Evolutionary conservation across 2,797 vertebrate genomes (phyloP), one percentile per base, ranked within the genome.

Genomic region (Pristis pectinata): DNA sequence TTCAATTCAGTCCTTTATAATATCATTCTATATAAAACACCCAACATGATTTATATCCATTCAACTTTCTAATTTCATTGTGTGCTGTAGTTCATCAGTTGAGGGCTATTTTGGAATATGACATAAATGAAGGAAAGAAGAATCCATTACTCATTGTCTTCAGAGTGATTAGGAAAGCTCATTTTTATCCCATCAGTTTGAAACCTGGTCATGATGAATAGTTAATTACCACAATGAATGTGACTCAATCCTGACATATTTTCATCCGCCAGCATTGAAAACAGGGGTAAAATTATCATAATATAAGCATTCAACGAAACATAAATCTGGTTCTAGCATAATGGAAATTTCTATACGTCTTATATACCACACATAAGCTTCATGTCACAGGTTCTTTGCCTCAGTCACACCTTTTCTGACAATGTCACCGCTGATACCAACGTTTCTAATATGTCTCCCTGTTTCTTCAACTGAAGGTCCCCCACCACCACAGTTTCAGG

Each of bases 41-140:
- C 44, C 70, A 34, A 94, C 27, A 76, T 76, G 92, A 94, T 94
- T 94, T 74, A 94, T 94, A 76, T 8, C 24, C 49, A 76, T n/a
- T 44, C 49, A 94, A 53, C 92, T 56, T 76, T 76, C 49, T 34
- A 76, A 76, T 76, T 94, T 76, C 13, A 10, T 76, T 74, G 64
- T 41, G 44, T 76, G 70, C 22, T 56, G 27, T 94, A 76, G 92
- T 94, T 94, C 92, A 76, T 94, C 92, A 74, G 41, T 76, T 94
- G 92, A 94, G 72, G 27, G 70, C 92, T 53, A 76, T 94, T 94
- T 94, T 94, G 30, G 92, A 76, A 94, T 56, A 49, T 74, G 92
- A 76, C 72, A n/a, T 5, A 53, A 94, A 53, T 56, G 92, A 56
- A 94, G 70, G 70, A 30, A 72, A 94, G 56, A 94, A 41, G 67